Base-by-base conservation (phyloP, 2,888 invertebrate species). In the Hyppa rectilinea region DNA sequence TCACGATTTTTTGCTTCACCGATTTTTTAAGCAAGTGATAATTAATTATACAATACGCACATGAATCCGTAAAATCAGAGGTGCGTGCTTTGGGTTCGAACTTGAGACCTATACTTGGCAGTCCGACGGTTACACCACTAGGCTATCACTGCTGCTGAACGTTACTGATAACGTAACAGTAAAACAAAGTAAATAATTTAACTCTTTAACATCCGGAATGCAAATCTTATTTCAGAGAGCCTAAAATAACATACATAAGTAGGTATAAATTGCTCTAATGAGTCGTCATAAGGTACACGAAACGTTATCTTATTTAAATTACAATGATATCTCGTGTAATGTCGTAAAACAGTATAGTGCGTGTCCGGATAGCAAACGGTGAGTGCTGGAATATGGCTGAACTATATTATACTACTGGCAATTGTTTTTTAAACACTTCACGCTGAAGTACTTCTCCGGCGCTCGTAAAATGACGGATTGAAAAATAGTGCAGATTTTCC, bases 281-380 rank as follows among this genome's bases (percentile, higher is more conserved):
- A 60, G 17, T 49, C 45, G 47, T 31, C n/a, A 60, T 12, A 23
- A 55, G 6, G 49, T 60, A 78, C 49, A 75, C 50, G 66, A 3
- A 0, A 2, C 17, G 36, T 62, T 76, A 76, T 76, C 76, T 66
- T 79, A 74, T 79, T 74, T 73, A 66, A 77, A 66, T 73, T 59
- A 53, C 58, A 23, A 6, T 59, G 79, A 52, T 77, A 77, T 34
- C 76, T 58, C 17, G 12, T 49, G 0, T 34, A 65, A 26, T 79
- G 61, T 45, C 74, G 36, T 7, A 34, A 40, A 12, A 45, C n/a
- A 23, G 2, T 34, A 10, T 9, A 78, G 76, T 76, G 40, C 45
- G 71, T 60, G 47, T 20, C 26, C n/a, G 23, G 66, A 66, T 66
- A 45, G 38, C 45, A 5, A 14, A 20, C 47, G 56, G 65, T 73